Evolutionary conservation across 2,113 vertebrate genomes (phyloP).

Genomic region (Heptranchias perlo): DNA sequence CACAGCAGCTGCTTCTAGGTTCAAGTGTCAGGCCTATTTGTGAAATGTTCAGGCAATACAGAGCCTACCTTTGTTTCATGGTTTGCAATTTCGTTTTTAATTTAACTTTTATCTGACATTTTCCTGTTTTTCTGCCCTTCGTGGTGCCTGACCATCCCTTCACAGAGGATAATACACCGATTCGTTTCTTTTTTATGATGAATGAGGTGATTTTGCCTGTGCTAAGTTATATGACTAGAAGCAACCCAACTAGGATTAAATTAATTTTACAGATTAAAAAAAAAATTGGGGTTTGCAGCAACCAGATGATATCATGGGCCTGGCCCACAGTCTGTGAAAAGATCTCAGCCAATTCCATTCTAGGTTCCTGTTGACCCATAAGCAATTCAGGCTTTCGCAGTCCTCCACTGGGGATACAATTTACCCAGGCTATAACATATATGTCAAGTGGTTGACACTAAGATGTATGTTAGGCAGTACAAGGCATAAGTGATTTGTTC

Average conservation of each 20-base stretch:
- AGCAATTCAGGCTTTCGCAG: not conserved
- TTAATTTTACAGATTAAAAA: not conserved
- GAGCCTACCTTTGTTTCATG: not conserved
- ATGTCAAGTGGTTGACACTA: not conserved
- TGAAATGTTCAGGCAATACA: not conserved
- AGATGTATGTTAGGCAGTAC: not conserved
- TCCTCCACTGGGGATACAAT: not conserved
- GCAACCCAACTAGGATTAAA: constrained; percentile 14
- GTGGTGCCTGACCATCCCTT: not conserved
- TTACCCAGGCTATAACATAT: not conserved
- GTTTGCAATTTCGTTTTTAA: not conserved
- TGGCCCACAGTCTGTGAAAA: not conserved
- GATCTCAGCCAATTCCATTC: not conserved
- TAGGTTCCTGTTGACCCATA: not conserved
- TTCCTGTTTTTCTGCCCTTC: not conserved
- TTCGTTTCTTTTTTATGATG: not conserved
- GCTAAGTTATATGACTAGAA: not conserved
- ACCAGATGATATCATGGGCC: not conserved
- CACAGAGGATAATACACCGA: not conserved
- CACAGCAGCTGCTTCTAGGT: not conserved
- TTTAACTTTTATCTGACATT: not conserved
- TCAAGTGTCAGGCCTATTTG: not conserved
- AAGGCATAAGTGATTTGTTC: not conserved
- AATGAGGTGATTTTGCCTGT: not conserved
- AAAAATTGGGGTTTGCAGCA: not conserved